phyloP scores from a whole-genome alignment of 2,888 invertebrate genomes.

The Cremastinae sp. region DNA sequence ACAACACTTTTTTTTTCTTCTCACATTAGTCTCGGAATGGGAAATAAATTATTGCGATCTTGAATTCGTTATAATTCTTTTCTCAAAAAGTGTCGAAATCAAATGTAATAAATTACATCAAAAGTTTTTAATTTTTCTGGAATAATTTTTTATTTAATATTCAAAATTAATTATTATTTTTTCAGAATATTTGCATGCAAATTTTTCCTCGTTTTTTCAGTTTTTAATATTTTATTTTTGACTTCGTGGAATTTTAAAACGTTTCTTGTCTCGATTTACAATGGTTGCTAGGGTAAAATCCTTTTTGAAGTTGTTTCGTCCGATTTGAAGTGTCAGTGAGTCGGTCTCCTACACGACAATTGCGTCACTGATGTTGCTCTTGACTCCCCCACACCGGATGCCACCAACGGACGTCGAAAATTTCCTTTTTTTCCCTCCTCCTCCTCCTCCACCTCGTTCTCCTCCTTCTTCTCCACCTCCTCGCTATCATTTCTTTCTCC shows the following conservation, averaged over 20 bases:
- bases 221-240: background rate
- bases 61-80: no score
- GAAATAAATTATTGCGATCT: background rate
- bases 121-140: no score
- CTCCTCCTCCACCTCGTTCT: constrained; percentile 33
- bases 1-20: background rate
- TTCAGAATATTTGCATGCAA: no score
- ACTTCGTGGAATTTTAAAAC: background rate
- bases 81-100: no score
- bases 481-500: constrained; percentile 4
- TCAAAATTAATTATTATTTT: no score
- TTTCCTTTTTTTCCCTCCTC: constrained; percentile 64
- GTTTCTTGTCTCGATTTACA: no score
- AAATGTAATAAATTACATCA: no score
- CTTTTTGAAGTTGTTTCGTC: constrained; percentile 3
- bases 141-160: no score
- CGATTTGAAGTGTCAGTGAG: background rate
- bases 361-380: constrained; percentile 63
- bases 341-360: constrained; percentile 48
- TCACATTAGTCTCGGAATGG: background rate
- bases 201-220: background rate
- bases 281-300: background rate
- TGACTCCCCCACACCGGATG: constrained; percentile 71
- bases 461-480: constrained; percentile 17
- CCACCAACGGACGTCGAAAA: constrained; percentile 73